Evolutionary conservation across 2,113 vertebrate species (phyloP), one percentile per base, ranked within the genome.

Genomic region (Varanus salvator): DNA sequence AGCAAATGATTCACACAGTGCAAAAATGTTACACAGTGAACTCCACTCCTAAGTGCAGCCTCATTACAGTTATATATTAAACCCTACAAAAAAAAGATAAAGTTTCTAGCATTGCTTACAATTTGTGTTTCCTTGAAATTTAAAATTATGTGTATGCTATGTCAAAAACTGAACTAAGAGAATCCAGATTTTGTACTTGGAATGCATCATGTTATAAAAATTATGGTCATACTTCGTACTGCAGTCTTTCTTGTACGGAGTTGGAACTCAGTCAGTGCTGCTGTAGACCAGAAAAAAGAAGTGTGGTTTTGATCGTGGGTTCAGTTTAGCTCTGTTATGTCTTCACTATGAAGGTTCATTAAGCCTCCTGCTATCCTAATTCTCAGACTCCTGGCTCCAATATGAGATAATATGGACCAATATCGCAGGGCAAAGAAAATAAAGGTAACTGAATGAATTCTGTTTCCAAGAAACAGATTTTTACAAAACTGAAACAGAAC

Each of bases 1-100:
- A 89, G 68, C 87, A 89, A 92, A 92, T 91, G 90, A 92, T 60
- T 92, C 90, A 92, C 84, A 89, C 76, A 66, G 84, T 85, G 0
- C 0, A 76, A 71, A 75, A 77, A 27, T 48, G 90, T 86, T 84
- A 85, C 80, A 80, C 80, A 71, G 6, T 54, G 11, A 54, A n/a
- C 50, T 25, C 71, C 17, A 21, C 60, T 86, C 57, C 7, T 44
- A 60, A n/a, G 8, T 6, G 71, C 12, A 8, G n/a, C 15, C 66
- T 84, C 29, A 31, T 84, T 81, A 19, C 52, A 21, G 17, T 31
- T 34, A 54, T 64, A 15, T 19, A 21, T 82, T 82, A n/a, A 25
- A 27, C 19, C 54, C 11, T 38, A 38, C 8, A 21, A 64, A 82
- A 82, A 19, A 3, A 31, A 15, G n/a, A 80, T 57, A 57, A 15